A percentile compares a stretch with the other conserved stretches of the same genome.
These are phyloP conservation scores for Pollenia griseotomentosa DNA, from an alignment of 2,888 invertebrate species.

Conservation along the genomic window DNA sequence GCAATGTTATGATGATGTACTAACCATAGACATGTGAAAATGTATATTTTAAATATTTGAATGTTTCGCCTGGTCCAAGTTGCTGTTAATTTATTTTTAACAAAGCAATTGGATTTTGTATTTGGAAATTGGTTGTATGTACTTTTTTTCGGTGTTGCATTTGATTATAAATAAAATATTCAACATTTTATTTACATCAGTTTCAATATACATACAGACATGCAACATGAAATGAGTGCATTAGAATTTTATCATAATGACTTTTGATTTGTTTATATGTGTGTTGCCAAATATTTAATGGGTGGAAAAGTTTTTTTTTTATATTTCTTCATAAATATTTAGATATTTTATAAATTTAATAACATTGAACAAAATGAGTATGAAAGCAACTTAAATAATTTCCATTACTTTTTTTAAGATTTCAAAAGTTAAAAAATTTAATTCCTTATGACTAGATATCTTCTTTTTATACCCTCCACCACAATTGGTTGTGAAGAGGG, in stretches of 20 bases:
- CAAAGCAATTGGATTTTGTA: slow-evolving; percentile 45
- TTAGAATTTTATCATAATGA: slow-evolving; percentile 37
- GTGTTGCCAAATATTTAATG: not conserved
- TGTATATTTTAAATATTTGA: slow-evolving; percentile 40
- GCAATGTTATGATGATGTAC: slow-evolving; percentile 46
- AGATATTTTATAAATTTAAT: not conserved
- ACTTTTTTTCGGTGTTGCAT: not conserved
- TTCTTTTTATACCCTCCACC: too few species aligned
- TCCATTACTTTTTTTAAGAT: not conserved
- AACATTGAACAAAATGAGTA: not conserved
- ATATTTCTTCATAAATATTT: not conserved
- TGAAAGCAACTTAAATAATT: not conserved
- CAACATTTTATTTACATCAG: slow-evolving; percentile 49
- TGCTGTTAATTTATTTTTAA: slow-evolving; percentile 59
- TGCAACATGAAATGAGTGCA: slow-evolving; percentile 44
- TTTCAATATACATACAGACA: slow-evolving; percentile 43
- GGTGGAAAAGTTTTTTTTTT: not conserved
- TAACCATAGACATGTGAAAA: slow-evolving; percentile 36
- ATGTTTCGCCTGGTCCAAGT: slow-evolving; percentile 1
- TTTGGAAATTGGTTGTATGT: not conserved
- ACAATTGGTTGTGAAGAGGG: too few species aligned
- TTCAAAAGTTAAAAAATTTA: too few species aligned
- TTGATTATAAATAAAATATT: slow-evolving; percentile 45
- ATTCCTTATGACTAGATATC: too few species aligned
- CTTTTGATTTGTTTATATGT: slow-evolving; percentile 46